Conservation (phyloP, 2,113 vertebrate genomes). For the Pseudorectes ferrugineus region DNA sequence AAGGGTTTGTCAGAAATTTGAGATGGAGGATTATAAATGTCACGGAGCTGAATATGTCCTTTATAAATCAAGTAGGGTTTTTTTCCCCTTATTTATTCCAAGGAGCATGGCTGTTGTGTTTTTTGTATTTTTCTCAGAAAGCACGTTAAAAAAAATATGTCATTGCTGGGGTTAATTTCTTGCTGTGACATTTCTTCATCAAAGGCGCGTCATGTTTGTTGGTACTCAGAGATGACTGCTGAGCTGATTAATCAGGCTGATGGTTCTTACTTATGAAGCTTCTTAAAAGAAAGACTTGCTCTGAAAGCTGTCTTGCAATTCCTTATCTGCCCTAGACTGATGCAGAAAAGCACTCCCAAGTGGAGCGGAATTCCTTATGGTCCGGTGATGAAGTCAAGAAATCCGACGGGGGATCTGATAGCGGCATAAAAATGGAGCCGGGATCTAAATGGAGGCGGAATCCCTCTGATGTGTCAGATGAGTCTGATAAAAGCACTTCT, state of each 20-base stretch:
- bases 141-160: rapidly evolving
- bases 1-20: not conserved
- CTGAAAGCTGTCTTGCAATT: not conserved
- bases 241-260: not conserved
- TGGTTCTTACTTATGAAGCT: not conserved
- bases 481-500: conserved; percentile 90
- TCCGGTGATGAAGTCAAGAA: conserved; percentile 87
- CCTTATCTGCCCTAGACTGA: conserved; percentile 81
- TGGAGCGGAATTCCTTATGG: conserved; percentile 82
- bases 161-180: not conserved
- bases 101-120: not conserved
- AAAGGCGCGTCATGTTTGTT: not conserved
- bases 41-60: not conserved
- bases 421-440: conserved; percentile 82
- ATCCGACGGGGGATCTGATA: conserved; percentile 87
- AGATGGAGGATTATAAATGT: not conserved
- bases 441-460: conserved; percentile 89
- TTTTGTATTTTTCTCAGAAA: not conserved
- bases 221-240: not conserved
- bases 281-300: not conserved
- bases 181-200: not conserved
- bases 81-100: not conserved
- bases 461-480: conserved; percentile 90
- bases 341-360: conserved; percentile 88
- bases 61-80: not conserved